Evolutionary conservation across 2,888 invertebrate genomes (phyloP).

Genomic region (Chydorus sphaericus): DNA sequence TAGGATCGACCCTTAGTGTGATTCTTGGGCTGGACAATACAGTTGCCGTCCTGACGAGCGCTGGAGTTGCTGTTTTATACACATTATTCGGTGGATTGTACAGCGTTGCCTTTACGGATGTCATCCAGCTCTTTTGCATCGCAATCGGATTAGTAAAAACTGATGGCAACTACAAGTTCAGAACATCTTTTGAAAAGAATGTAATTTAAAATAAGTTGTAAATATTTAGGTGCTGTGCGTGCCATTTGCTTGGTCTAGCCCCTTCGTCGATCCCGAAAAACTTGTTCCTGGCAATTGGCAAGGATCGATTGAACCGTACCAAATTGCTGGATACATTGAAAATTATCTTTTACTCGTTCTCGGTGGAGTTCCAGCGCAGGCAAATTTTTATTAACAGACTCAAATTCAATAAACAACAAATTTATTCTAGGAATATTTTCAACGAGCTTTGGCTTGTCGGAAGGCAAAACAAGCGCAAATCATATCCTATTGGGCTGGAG

Average conservation of each 20-base stretch:
- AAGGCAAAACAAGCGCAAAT: slow-evolving; percentile 84
- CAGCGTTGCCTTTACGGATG: slow-evolving; percentile 57
- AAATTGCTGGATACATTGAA: slow-evolving; percentile 40
- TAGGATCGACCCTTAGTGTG: slow-evolving; percentile 52
- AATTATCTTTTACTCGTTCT: slow-evolving; percentile 42
- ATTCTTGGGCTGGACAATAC: slow-evolving; percentile 40
- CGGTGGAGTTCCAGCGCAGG: slow-evolving; percentile 55
- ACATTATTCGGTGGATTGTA: slow-evolving; percentile 53
- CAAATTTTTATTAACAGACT: too few relatives aligned
- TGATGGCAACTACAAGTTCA: not conserved
- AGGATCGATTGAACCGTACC: slow-evolving; percentile 34
- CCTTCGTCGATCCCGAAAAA: slow-evolving; percentile 41
- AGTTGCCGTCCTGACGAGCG: slow-evolving; percentile 40
- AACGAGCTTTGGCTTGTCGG: slow-evolving; percentile 91
- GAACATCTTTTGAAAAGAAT: not conserved
- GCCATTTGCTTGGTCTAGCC: slow-evolving; percentile 43
- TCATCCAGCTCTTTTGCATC: slow-evolving; percentile 48
- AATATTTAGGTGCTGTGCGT: slow-evolving; percentile 73
- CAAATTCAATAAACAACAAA: too few relatives aligned
- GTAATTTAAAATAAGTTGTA: not conserved
- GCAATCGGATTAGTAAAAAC: slow-evolving; percentile 43
- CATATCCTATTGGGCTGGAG: slow-evolving; percentile 87
- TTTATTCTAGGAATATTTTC: slow-evolving; percentile 93
- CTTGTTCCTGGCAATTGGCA: slow-evolving; percentile 42
- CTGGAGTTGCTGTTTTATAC: slow-evolving; percentile 45